Evolutionary conservation across 1,140 invertebrate genomes (phyloP).

Genomic region (Meloidogyne floridensis): DNA sequence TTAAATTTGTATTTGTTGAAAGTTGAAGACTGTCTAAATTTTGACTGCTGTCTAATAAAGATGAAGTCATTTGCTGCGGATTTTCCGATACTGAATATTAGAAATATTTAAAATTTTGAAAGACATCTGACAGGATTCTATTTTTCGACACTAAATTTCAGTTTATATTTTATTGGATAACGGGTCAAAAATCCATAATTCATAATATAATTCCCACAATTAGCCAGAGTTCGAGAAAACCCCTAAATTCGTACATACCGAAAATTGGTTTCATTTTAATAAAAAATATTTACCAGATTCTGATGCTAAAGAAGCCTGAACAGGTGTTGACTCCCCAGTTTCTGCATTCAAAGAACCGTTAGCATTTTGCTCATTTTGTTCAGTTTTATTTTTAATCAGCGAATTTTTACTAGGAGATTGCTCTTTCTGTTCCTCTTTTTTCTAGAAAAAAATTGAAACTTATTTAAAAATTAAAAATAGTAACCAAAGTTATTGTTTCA

Average conservation of each 20-base stretch:
- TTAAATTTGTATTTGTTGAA: not conserved
- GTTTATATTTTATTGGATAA: too few relatives aligned
- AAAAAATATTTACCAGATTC: not conserved
- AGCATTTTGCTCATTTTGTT: not conserved
- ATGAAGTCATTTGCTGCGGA: not conserved
- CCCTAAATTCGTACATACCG: too few relatives aligned
- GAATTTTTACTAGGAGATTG: not conserved
- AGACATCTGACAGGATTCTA: too few relatives aligned
- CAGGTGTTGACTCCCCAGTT: not conserved
- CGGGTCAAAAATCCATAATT: too few relatives aligned
- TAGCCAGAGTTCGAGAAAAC: too few relatives aligned
- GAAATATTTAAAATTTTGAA: too few relatives aligned
- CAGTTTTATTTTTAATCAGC: not conserved
- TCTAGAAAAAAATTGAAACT: not conserved
- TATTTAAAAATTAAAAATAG: not conserved
- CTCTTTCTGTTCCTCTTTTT: not conserved
- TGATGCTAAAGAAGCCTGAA: not conserved
- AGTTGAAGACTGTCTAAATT: not conserved
- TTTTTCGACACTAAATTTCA: too few relatives aligned
- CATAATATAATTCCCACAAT: too few relatives aligned
- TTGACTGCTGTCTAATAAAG: not conserved
- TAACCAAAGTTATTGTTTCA: conserved; percentile 24
- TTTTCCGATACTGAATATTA: not conserved
- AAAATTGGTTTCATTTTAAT: too few relatives aligned
- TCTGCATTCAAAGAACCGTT: not conserved